These are phyloP conservation scores for Coreoperca whiteheadi DNA, from an alignment of 2,113 vertebrate genomes.

Conservation along the genomic window DNA sequence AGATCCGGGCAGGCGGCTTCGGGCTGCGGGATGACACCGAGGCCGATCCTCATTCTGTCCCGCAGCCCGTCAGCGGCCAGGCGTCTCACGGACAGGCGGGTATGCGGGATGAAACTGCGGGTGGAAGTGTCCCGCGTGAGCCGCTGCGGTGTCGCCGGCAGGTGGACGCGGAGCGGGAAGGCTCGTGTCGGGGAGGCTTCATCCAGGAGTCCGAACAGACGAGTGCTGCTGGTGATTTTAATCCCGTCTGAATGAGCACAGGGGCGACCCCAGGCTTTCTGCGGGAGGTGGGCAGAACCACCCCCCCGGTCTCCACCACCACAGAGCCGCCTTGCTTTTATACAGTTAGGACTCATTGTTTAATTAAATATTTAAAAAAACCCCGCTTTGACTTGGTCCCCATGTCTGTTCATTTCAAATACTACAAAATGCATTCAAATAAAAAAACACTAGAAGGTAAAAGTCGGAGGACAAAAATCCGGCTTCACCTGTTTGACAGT, in stretches of 20 bases:
- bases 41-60: constrained; percentile 43
- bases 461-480: too few relatives aligned
- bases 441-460: too few relatives aligned
- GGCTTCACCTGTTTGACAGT: too few relatives aligned
- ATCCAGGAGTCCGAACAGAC: background rate
- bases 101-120: background rate
- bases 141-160: constrained; percentile 3
- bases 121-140: constrained; percentile 18
- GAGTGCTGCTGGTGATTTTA: constrained; percentile 24
- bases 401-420: too few relatives aligned
- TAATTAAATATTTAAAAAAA: too few relatives aligned
- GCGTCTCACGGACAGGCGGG: background rate
- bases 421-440: too few relatives aligned
- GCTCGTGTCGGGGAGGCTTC: constrained; percentile 44
- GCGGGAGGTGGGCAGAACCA: background rate
- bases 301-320: too few relatives aligned
- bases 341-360: too few relatives aligned
- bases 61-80: constrained; percentile 31
- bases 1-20: constrained; percentile 4
- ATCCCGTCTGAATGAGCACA: constrained; percentile 39
- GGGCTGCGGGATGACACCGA: constrained; percentile 43
- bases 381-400: too few relatives aligned
- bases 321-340: too few relatives aligned
- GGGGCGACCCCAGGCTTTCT: constrained; percentile 9
- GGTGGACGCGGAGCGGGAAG: constrained; percentile 39